These are phyloP conservation scores for Phoeniculus purpureus DNA, from an alignment of 2,797 vertebrate genomes.

Conservation along the genomic window DNA sequence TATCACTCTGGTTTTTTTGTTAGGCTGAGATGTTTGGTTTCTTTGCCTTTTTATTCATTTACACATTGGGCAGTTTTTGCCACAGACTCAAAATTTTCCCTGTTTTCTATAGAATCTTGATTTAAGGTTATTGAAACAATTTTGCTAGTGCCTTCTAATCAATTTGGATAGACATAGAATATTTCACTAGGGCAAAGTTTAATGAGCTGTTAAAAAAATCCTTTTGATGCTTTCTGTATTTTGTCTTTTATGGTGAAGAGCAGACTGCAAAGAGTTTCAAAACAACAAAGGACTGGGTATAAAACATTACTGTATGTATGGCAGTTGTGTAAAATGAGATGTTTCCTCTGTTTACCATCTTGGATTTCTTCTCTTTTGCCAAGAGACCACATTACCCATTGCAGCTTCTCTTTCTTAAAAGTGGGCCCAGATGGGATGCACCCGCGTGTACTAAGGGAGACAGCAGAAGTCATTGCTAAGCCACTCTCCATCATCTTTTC, in stretches of 20 bases:
- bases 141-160: neutral
- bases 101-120: neutral
- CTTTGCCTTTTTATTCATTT: neutral
- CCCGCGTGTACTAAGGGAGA: too few species aligned
- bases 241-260: neutral
- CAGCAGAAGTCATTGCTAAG: too few species aligned
- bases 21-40: neutral
- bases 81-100: neutral
- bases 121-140: neutral
- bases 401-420: neutral
- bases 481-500: too few species aligned
- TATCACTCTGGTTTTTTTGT: neutral
- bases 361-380: neutral
- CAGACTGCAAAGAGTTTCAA: neutral
- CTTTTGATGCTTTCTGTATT: neutral
- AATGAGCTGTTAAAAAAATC: neutral
- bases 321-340: neutral
- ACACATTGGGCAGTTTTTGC: neutral
- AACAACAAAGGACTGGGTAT: neutral
- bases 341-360: neutral
- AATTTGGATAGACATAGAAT: neutral
- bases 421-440: rapidly evolving
- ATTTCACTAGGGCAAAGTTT: neutral
- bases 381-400: neutral
- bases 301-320: neutral